Conservation (phyloP, 2,797 vertebrate species). For the Cottoperca gobio region DNA sequence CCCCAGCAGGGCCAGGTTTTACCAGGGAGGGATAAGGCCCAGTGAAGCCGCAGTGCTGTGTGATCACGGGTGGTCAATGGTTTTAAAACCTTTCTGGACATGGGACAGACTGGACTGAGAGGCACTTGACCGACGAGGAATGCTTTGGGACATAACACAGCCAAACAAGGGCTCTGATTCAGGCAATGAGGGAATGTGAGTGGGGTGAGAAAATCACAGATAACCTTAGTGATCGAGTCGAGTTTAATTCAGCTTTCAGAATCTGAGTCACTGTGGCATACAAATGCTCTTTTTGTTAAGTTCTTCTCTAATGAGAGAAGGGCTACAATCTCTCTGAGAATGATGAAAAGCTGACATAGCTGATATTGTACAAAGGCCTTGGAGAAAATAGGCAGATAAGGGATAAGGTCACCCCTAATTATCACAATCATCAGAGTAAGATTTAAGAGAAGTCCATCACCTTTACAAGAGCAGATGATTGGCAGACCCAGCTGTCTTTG, state of each 20-base stretch:
- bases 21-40: constrained; percentile 42
- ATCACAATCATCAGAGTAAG: constrained; percentile 18
- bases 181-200: constrained; percentile 40
- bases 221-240: constrained; percentile 34
- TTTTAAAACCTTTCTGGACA: constrained; percentile 52
- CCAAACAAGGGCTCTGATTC: constrained; percentile 60
- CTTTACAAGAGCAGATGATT: constrained; percentile 34
- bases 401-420: constrained; percentile 27
- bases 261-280: constrained; percentile 6
- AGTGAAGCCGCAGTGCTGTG: constrained; percentile 27
- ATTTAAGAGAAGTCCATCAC: constrained; percentile 8
- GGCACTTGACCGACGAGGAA: constrained; percentile 77
- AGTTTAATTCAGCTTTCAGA: constrained; percentile 31
- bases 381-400: constrained; percentile 2
- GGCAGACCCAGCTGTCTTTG: constrained; percentile 45
- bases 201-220: constrained; percentile 45
- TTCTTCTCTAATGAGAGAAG: neutral
- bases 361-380: neutral
- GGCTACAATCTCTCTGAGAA: neutral
- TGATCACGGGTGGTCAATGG: constrained; percentile 49
- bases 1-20: constrained; percentile 32
- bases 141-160: constrained; percentile 65
- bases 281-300: neutral
- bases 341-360: neutral
- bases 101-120: constrained; percentile 71